Evolutionary conservation across 2,797 vertebrate genomes (phyloP), one percentile per base, ranked within the genome.

Genomic region (Lithobates sylvaticus): DNA sequence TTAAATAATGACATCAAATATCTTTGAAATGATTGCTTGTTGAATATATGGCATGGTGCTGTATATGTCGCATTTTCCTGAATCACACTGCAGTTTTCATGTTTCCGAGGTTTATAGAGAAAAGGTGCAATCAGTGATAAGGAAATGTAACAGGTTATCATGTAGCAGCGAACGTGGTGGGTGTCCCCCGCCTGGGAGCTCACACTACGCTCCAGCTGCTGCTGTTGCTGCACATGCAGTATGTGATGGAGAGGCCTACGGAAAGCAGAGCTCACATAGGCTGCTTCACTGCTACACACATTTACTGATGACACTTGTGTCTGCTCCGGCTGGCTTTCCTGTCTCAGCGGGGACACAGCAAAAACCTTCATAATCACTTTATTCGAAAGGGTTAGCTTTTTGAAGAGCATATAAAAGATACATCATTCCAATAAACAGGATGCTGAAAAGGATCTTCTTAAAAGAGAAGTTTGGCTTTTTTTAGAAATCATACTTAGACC

Each of bases 121-220:
- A 34, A 16, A 27, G 27, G 47, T 68, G 18, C 10, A 67, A 34
- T 58, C 15, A 18, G 15, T 54, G 16, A 54, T 54, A 5, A 27
- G 61, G 10, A 84, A 71, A 74, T 67, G 54, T 73, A 67, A 79
- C 70, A 74, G 84, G 76, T 67, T 73, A 79, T 67, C 21, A 23
- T 15, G 18, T 61, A 64, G 3, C 54, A 34, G n/a, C 32, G 8
- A 8, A 50, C 39, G 32, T 32, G 34, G 47, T 58, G 13, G 72
- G 18, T n/a, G 36, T 61, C 23, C 36, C 73, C 61, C 12, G 15
- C 32, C 21, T 47, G 72, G 68, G 47, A 71, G 75, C 42, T 58
- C 23, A 21, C 26, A 39, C 42, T 61, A 44, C 44, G 42, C 6
- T 78, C 44, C 29, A 67, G 50, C 50, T 54, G 50, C 10, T 44